Evolutionary conservation across 2,797 vertebrate genomes (phyloP).

Genomic region (Pangasius krempfi): DNA sequence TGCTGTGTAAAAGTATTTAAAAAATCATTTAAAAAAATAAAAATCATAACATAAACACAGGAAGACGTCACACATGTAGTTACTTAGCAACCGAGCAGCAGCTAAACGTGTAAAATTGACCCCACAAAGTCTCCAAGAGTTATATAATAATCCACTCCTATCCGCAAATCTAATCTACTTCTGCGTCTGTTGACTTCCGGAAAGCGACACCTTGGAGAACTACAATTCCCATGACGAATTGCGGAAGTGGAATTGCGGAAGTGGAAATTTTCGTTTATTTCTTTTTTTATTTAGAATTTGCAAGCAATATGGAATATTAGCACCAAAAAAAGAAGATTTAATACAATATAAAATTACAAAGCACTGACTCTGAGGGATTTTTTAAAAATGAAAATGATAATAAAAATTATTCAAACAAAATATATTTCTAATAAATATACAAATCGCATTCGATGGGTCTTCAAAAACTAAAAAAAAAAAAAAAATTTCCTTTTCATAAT

Average conservation of each 20-base stretch:
- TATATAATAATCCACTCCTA: not conserved
- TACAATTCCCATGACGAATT: conserved; percentile 65
- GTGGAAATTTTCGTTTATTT: no score
- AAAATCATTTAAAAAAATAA: not conserved
- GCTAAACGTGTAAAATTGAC: not conserved
- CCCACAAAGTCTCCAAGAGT: not conserved
- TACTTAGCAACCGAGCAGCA: not conserved
- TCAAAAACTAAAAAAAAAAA: not conserved
- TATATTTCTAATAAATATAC: not conserved
- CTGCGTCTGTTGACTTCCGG: not conserved
- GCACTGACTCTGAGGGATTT: not conserved
- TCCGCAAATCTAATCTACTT: not conserved
- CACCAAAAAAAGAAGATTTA: not conserved
- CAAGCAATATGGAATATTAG: not conserved
- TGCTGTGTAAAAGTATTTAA: not conserved
- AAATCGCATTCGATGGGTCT: not conserved
- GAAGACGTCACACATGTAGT: not conserved
- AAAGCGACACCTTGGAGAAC: conserved; percentile 44
- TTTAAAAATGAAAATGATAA: not conserved
- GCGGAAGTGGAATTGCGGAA: not conserved
- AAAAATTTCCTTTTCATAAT: not conserved
- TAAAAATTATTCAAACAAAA: not conserved
- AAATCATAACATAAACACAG: not conserved
- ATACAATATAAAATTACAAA: not conserved
- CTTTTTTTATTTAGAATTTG: not conserved